Conservation (phyloP, 1,140 invertebrate genomes). For the Dermatophagoides farinae region DNA sequence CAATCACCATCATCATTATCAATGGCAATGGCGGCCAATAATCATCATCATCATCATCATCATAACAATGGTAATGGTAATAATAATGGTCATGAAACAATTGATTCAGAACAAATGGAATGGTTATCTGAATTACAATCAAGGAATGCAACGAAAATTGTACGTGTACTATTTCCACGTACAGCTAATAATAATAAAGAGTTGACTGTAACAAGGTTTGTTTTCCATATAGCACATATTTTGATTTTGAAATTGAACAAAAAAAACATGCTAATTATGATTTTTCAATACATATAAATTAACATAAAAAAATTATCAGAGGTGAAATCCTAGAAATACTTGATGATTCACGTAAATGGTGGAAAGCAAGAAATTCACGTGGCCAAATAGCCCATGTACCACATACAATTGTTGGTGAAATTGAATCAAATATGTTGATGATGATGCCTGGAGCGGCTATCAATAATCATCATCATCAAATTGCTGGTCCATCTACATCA, state of each 20-base stretch:
- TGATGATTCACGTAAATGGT: conserved; percentile 91
- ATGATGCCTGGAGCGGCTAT: background rate
- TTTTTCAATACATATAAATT: too few relatives aligned
- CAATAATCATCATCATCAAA: background rate
- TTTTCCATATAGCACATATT: background rate
- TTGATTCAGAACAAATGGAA: conserved; percentile 19
- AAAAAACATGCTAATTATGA: too few relatives aligned
- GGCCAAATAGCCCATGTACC: conserved; percentile 82
- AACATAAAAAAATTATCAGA: background rate
- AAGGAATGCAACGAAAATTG: conserved; percentile 49
- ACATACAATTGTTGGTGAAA: conserved; percentile 63
- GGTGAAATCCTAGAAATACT: conserved; percentile 42
- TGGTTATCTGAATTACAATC: conserved; percentile 24
- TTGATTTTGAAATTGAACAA: too few relatives aligned
- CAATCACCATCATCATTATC: conserved; percentile 24
- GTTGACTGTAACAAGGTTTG: conserved; percentile 57
- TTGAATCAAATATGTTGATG: background rate
- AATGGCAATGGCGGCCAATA: conserved; percentile 18
- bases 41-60: conserved; percentile 21
- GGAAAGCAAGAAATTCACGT: conserved; percentile 77
- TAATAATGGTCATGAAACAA: background rate
- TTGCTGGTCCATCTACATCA: background rate
- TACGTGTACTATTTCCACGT: conserved; percentile 78
- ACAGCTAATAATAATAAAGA: conserved; percentile 97
- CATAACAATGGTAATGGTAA: background rate